A percentile compares a stretch with the other conserved stretches of the same genome.
phyloP scores from a whole-genome alignment of 1,140 invertebrate species.

The Drosophila parvula region DNA sequence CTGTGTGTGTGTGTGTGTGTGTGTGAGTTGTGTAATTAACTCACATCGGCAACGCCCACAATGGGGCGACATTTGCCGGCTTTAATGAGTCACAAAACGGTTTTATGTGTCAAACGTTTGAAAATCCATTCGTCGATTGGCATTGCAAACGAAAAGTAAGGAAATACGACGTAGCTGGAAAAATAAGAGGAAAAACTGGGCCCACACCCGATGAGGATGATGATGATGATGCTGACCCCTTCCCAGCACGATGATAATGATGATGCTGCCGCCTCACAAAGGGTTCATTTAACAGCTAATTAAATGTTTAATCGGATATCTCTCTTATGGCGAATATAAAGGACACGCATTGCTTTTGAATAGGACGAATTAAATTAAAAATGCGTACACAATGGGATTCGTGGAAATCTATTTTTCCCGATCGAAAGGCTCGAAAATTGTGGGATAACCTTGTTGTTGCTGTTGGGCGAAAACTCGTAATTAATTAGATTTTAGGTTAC shows the following conservation, averaged over 20 bases:
- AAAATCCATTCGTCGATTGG: slow-evolving; percentile 57
- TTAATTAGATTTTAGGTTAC: slow-evolving; percentile 1
- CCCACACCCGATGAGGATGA: slow-evolving; percentile 2
- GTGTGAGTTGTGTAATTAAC: slow-evolving; percentile 60
- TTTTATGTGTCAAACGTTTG: slow-evolving; percentile 81
- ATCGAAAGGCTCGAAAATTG: neutral
- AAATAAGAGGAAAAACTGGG: slow-evolving; percentile 5
- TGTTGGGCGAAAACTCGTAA: neutral
- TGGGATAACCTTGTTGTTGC: neutral
- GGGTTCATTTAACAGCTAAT: slow-evolving; percentile 74
- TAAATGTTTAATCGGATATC: slow-evolving; percentile 65
- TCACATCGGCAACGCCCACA: slow-evolving; percentile 53
- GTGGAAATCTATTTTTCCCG: slow-evolving; percentile 4
- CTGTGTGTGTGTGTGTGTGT: slow-evolving; percentile 20
- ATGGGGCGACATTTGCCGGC: slow-evolving; percentile 38
- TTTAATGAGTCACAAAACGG: slow-evolving; percentile 76
- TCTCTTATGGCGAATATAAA: slow-evolving; percentile 40
- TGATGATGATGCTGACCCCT: slow-evolving; percentile 14
- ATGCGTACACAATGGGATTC: slow-evolving; percentile 9
- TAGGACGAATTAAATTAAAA: slow-evolving; percentile 18
- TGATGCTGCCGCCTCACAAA: slow-evolving; percentile 21
- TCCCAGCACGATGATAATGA: neutral
- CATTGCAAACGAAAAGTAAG: slow-evolving; percentile 32
- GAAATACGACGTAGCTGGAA: slow-evolving; percentile 11
- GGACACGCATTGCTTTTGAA: slow-evolving; percentile 15